Conservation (phyloP, 2,113 vertebrate species). For the Orthonyx spaldingii region DNA sequence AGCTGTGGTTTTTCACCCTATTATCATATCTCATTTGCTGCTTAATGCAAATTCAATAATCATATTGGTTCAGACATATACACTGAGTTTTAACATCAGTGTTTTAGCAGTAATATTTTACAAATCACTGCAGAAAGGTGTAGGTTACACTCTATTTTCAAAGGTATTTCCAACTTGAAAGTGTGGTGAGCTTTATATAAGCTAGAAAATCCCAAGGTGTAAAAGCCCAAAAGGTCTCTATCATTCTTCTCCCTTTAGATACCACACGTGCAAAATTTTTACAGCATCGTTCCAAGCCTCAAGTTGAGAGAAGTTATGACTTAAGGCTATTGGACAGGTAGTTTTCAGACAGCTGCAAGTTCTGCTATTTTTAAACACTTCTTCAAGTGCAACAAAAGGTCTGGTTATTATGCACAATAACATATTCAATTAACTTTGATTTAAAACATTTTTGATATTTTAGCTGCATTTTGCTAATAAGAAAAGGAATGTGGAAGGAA, state of each 20-base stretch:
- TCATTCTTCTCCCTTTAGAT: background rate
- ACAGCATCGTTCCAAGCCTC: constrained; percentile 36
- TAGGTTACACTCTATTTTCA: background rate
- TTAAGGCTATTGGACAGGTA: constrained; percentile 38
- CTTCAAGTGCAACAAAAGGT: background rate
- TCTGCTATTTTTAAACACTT: constrained; percentile 37
- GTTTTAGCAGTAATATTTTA: background rate
- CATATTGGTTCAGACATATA: background rate
- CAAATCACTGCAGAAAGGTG: background rate
- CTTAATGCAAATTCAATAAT: background rate
- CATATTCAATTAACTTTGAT: background rate
- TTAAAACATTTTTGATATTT: background rate
- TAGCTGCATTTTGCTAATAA: background rate
- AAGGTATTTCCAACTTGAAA: background rate
- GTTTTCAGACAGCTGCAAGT: constrained; percentile 46
- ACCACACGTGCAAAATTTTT: constrained; percentile 10
- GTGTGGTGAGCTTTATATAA: fast-evolving
- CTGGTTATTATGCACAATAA: background rate
- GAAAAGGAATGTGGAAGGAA: background rate
- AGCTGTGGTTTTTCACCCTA: background rate
- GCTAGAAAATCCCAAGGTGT: background rate
- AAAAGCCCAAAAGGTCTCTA: background rate
- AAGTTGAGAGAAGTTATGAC: constrained; percentile 34
- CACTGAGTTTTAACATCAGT: background rate
- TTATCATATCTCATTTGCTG: background rate